A percentile compares a stretch with the other conserved stretches of the same genome.
phyloP scores from a whole-genome alignment of 2,797 vertebrate genomes.

The Enteromius treurensis region DNA sequence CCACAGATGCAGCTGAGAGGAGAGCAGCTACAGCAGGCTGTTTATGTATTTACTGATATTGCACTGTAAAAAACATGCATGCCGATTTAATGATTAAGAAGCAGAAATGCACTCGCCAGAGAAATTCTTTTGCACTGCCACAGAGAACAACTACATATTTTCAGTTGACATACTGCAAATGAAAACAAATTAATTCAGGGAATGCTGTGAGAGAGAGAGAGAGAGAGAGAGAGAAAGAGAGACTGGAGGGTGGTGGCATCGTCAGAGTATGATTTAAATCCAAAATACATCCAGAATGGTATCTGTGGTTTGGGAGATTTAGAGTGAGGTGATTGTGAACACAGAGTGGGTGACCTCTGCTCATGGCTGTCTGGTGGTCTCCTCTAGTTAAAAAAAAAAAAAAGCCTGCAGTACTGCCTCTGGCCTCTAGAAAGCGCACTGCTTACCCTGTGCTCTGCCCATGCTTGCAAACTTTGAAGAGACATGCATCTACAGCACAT shows the following conservation, averaged over 20 bases:
- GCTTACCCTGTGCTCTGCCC: slow-evolving; percentile 32
- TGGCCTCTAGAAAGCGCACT: slow-evolving; percentile 65
- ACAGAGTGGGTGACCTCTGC: slow-evolving; percentile 70
- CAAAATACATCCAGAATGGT: slow-evolving; percentile 66
- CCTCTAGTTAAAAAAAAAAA: slow-evolving; percentile 43
- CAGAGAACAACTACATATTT: slow-evolving; percentile 68
- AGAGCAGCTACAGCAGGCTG: slow-evolving; percentile 50
- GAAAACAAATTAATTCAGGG: slow-evolving; percentile 79
- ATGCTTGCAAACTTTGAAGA: slow-evolving; percentile 6
- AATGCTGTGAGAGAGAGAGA: slow-evolving; percentile 56
- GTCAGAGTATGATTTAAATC: slow-evolving; percentile 62
- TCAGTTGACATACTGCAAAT: slow-evolving; percentile 77
- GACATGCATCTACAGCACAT: background rate
- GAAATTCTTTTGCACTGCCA: slow-evolving; percentile 65
- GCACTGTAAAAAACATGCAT: slow-evolving; percentile 55
- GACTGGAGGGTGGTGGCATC: slow-evolving; percentile 16
- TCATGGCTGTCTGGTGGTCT: slow-evolving; percentile 57
- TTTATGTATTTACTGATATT: slow-evolving; percentile 63
- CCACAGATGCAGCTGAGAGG: slow-evolving; percentile 45
- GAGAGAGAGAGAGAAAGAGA: slow-evolving; percentile 43
- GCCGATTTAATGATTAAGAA: slow-evolving; percentile 66
- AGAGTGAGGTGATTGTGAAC: slow-evolving; percentile 72
- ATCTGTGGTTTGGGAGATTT: slow-evolving; percentile 70
- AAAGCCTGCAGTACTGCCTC: slow-evolving; percentile 59
- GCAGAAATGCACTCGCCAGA: slow-evolving; percentile 68